These are phyloP conservation scores for Ginglymostoma cirratum DNA, from an alignment of 2,113 vertebrate species.

Conservation along the genomic window DNA sequence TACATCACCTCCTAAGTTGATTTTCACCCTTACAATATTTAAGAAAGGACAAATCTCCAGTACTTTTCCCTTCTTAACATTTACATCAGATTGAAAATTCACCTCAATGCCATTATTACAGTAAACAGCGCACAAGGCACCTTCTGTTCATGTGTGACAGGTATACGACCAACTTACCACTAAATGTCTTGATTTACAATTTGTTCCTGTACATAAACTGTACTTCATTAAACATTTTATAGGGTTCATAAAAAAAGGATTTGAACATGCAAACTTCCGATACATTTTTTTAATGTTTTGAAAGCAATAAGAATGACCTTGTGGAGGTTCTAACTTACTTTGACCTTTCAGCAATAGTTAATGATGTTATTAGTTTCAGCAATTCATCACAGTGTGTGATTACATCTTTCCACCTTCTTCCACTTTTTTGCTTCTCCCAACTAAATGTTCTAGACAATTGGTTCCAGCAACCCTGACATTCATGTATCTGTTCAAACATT, in stretches of 20 bases:
- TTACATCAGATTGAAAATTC: not conserved
- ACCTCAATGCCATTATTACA: not conserved
- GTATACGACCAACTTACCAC: not conserved
- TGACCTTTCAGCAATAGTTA: not conserved
- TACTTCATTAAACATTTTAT: not conserved
- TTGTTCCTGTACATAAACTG: not conserved
- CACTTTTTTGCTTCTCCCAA: not conserved
- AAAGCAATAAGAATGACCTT: not conserved
- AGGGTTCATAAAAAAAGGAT: not conserved
- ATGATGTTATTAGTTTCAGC: not conserved
- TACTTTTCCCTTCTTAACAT: not conserved
- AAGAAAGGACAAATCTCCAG: not conserved
- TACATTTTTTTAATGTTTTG: not conserved
- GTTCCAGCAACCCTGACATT: not conserved
- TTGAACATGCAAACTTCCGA: not conserved
- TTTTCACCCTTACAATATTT: not conserved
- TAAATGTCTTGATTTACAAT: constrained; percentile 15
- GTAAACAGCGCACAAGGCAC: not conserved
- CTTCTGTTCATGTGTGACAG: not conserved
- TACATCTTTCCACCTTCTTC: not conserved
- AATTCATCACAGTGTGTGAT: not conserved
- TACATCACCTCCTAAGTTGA: not conserved
- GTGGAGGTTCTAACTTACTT: not conserved
- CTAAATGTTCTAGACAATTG: not conserved
- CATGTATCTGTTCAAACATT: no score